Conservation (phyloP, 2,888 invertebrate species). For the Cacoxenus indagator region DNA sequence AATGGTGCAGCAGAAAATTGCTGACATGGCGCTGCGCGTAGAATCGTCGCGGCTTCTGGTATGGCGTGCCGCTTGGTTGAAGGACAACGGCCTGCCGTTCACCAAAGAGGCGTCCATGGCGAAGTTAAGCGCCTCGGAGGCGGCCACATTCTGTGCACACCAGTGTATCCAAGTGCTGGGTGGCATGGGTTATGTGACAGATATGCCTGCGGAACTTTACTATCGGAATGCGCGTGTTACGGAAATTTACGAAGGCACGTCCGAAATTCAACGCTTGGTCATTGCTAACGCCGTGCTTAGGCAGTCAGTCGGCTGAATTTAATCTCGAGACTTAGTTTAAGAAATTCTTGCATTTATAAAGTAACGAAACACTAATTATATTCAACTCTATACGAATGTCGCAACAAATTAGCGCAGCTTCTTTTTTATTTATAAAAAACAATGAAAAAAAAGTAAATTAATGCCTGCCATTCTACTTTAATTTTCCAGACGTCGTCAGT, state of each 20-base stretch:
- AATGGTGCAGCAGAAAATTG: conserved; percentile 90
- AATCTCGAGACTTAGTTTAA: too few species aligned
- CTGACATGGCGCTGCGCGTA: conserved; percentile 87
- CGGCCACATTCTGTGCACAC: conserved; percentile 92
- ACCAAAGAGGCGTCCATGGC: conserved; percentile 98
- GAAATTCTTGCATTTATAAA: too few species aligned
- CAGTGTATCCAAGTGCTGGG: conserved; percentile 90
- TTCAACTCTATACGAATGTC: too few species aligned
- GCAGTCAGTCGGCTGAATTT: background rate
- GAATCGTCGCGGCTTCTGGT: conserved; percentile 89
- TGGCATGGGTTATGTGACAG: conserved; percentile 94
- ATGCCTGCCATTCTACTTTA: too few species aligned
- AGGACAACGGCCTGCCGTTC: conserved; percentile 84
- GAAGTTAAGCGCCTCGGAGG: conserved; percentile 92
- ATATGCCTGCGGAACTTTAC: conserved; percentile 94
- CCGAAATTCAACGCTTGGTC: conserved; percentile 93
- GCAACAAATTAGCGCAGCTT: too few species aligned
- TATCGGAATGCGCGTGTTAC: conserved; percentile 96
- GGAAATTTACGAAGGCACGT: conserved; percentile 97
- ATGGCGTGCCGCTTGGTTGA: conserved; percentile 91
- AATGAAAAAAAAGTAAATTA: too few species aligned
- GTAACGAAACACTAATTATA: too few species aligned
- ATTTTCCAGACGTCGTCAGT: too few species aligned
- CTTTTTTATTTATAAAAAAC: too few species aligned
- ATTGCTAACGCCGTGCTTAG: conserved; percentile 77